Evolutionary conservation across 2,797 vertebrate genomes (phyloP).

Genomic region (Eleutherodactylus coqui): DNA sequence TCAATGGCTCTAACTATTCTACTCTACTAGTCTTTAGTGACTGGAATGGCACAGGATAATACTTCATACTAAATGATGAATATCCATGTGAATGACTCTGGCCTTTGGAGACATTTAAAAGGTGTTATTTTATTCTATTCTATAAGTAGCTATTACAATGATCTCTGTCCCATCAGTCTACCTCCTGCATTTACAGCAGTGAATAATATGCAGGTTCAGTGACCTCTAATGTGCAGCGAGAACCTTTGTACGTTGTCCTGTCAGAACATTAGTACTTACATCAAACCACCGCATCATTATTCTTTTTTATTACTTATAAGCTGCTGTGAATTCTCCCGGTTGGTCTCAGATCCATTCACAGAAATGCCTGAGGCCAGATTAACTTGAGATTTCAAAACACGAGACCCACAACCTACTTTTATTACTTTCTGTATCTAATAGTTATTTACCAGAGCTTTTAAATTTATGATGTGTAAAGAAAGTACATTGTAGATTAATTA

Average conservation of each 20-base stretch:
- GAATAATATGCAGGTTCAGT: slow-evolving; percentile 36
- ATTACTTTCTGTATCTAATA: slow-evolving; percentile 25
- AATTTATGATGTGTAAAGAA: slow-evolving; percentile 25
- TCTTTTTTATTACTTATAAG: slow-evolving; percentile 49
- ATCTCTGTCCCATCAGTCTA: slow-evolving; percentile 25
- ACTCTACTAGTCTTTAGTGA: background rate
- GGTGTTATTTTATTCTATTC: slow-evolving; percentile 24
- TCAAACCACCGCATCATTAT: slow-evolving; percentile 40
- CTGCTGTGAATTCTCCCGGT: slow-evolving; percentile 15
- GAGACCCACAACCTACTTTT: slow-evolving; percentile 41
- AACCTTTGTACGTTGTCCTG: slow-evolving; percentile 33
- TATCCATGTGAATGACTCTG: slow-evolving; percentile 4
- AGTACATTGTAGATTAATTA: background rate
- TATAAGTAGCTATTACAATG: slow-evolving; percentile 22
- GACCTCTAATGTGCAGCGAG: slow-evolving; percentile 21
- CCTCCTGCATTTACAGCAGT: slow-evolving; percentile 9
- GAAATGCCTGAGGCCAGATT: slow-evolving; percentile 46
- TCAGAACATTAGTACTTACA: slow-evolving; percentile 45
- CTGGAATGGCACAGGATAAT: background rate
- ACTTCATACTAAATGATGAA: slow-evolving; percentile 4
- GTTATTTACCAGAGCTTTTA: slow-evolving; percentile 28
- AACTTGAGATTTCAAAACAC: slow-evolving; percentile 20
- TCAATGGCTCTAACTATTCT: background rate
- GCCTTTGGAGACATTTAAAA: slow-evolving; percentile 21
- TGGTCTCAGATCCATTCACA: slow-evolving; percentile 29